These are phyloP conservation scores for Eumaeus atala DNA, from an alignment of 1,140 invertebrate genomes.

Conservation along the genomic window DNA sequence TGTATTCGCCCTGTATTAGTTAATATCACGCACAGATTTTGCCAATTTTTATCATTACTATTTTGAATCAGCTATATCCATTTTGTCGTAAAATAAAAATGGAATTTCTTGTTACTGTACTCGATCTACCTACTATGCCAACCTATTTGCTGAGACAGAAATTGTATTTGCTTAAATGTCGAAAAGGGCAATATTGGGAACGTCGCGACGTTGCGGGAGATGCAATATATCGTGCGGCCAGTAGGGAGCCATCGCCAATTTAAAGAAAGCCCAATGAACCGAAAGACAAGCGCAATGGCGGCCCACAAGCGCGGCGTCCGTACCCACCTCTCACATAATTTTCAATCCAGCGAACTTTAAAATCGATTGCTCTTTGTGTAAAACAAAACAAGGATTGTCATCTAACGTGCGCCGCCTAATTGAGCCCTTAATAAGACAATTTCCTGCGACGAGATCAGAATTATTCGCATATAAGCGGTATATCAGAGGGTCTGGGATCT, in stretches of 20 bases:
- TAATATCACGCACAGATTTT: conserved; percentile 63
- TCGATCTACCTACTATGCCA: conserved; percentile 59
- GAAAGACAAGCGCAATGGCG: conserved; percentile 75
- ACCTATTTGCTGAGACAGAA: conserved; percentile 65
- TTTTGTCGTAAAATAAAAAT: conserved; percentile 45
- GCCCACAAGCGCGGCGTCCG: conserved; percentile 58
- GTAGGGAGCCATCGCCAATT: conserved; percentile 70
- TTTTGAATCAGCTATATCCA: conserved; percentile 28
- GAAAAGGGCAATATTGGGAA: conserved; percentile 69
- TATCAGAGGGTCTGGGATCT: too few species aligned
- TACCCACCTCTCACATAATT: conserved; percentile 68
- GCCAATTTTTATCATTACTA: conserved; percentile 24
- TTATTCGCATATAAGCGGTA: conserved; percentile 20
- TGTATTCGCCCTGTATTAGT: conserved; percentile 36
- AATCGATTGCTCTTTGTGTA: conserved; percentile 71
- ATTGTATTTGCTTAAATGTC: conserved; percentile 72
- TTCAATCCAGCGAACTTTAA: conserved; percentile 72
- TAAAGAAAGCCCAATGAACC: conserved; percentile 75
- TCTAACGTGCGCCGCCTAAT: conserved; percentile 38
- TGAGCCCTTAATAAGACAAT: conserved; percentile 39
- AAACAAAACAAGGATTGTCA: conserved; percentile 49
- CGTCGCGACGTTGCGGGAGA: conserved; percentile 64
- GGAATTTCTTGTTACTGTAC: conserved; percentile 50
- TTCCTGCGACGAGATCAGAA: conserved; percentile 20
- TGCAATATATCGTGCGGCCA: conserved; percentile 68